Base-by-base conservation (phyloP, 2,113 vertebrate species). In the Brachypteracias leptosomus region DNA sequence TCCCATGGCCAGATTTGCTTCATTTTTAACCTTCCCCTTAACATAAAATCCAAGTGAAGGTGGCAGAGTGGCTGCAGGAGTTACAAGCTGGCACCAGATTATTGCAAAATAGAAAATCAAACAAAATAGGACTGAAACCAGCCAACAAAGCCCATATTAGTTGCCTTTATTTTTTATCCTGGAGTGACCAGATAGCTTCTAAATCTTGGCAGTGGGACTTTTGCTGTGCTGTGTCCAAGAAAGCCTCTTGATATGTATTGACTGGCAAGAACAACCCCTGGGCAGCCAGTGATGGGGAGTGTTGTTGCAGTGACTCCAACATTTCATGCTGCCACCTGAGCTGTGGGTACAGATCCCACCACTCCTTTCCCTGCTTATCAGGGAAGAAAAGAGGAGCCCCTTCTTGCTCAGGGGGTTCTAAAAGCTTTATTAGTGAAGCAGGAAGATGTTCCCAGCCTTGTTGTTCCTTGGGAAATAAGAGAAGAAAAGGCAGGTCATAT, bases 381-480 rank as follows among this genome's bases (percentile, higher is more conserved):
- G 66, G 58, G 77, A 92, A 90, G 42, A 42, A 42, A n/a, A 42
- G 42, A 42, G 89, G 15, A 8, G 26, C 31, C 13, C 35, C 42
- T 42, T 42, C 42, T 87, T 70, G 46, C n/a, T 85, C 21, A 70
- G 87, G 44, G 49, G 35, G 75, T 88, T 88, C 47, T 95, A 67
- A 90, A 88, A 90, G 72, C 94, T 97, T 90, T 93, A 91, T 96
- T 93, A 73, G 85, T 59, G 72, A 88, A 83, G 65, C 55, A 74
- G 92, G 91, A 85, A 80, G 79, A 73, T 83, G 88, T 94, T 96
- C 80, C 67, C 47, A 90, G 42, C 40, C 71, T 79, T 83, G 22
- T 29, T 76, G 87, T 93, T 96, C 87, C 91, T 93, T 77, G 91
- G 94, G 93, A 96, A 97, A 96, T 94, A 94, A 90, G 87, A 87